Evolutionary conservation across 2,113 vertebrate species (phyloP).

Genomic region (Myrmecophaga tridactyla): DNA sequence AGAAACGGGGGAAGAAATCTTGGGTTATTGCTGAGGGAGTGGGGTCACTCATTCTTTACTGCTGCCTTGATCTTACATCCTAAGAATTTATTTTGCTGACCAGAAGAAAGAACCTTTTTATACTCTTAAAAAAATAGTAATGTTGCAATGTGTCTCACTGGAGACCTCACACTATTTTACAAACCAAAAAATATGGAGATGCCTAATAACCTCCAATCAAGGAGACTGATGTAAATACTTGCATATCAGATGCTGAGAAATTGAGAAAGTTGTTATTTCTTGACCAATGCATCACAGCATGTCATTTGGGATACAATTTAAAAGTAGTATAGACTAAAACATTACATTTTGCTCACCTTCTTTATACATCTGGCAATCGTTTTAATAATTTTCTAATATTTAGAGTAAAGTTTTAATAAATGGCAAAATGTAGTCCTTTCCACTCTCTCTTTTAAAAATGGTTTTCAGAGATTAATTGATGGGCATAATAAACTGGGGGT

Average conservation of each 20-base stretch:
- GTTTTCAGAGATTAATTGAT: background rate
- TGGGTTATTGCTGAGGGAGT: background rate
- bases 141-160: background rate
- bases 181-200: background rate
- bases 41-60: background rate
- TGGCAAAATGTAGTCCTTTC: background rate
- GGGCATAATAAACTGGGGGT: background rate
- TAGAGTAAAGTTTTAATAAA: background rate
- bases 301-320: background rate
- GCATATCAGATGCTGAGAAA: background rate
- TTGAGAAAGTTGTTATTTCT: background rate
- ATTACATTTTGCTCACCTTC: background rate
- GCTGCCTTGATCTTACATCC: background rate
- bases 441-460: background rate
- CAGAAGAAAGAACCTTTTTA: background rate
- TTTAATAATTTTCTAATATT: slow-evolving; percentile 12
- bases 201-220: background rate
- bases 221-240: background rate
- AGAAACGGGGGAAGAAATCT: background rate
- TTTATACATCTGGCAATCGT: background rate
- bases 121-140: background rate
- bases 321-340: background rate
- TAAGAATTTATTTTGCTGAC: background rate
- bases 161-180: background rate
- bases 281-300: background rate